Evolutionary conservation across 2,113 vertebrate species (phyloP).

Genomic region (Microcebus jonahi): DNA sequence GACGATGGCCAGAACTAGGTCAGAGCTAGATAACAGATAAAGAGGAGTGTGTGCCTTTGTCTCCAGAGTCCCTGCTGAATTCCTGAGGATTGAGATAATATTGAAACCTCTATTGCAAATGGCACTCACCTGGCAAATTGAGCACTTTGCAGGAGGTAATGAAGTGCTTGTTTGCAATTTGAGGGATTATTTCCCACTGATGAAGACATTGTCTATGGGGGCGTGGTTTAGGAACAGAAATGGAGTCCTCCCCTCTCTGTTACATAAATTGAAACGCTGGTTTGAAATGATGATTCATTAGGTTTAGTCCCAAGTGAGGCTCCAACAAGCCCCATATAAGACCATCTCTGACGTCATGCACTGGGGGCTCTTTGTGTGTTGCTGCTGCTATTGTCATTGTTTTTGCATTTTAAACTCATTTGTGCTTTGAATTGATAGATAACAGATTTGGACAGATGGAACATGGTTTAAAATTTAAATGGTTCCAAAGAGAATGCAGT

Average conservation of each 20-base stretch:
- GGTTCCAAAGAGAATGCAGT: not conserved
- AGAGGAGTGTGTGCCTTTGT: not conserved
- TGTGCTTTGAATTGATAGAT: not conserved
- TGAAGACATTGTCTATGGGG: not conserved
- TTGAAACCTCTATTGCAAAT: constrained; percentile 13
- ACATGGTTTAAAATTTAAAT: not conserved
- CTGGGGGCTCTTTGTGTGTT: not conserved
- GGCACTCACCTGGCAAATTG: not conserved
- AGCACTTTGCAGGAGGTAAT: not conserved
- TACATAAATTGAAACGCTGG: not conserved
- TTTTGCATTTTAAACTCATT: not conserved
- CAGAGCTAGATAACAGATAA: constrained; percentile 55
- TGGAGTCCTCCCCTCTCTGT: not conserved
- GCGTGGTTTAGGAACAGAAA: not conserved
- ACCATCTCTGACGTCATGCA: not conserved
- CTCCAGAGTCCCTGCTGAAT: not conserved
- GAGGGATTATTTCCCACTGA: not conserved
- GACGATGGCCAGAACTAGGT: constrained; percentile 67
- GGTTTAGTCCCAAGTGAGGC: not conserved
- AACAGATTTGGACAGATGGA: not conserved
- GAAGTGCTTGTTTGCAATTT: not conserved
- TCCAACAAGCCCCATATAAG: fast-evolving
- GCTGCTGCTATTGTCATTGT: not conserved
- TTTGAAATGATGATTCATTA: not conserved
- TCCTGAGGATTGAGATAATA: not conserved